Conservation (phyloP, 2,888 invertebrate genomes). For the Cremastobaeus sp. region DNA sequence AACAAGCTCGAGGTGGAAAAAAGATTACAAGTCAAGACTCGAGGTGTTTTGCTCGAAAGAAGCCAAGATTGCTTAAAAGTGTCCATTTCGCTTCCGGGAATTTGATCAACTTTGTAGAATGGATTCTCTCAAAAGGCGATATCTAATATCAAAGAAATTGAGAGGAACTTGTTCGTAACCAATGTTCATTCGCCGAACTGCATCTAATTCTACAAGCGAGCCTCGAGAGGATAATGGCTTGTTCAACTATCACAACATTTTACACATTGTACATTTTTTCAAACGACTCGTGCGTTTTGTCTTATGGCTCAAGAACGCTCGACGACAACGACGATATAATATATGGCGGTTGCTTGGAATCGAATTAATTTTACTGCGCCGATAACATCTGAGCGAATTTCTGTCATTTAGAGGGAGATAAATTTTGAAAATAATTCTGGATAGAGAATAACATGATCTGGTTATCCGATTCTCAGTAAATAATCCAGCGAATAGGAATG, state of each 20-base stretch:
- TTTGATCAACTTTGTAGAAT: slow-evolving; percentile 66
- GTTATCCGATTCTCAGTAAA: slow-evolving; percentile 57
- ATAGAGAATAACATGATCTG: slow-evolving; percentile 59
- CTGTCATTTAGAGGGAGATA: slow-evolving; percentile 35
- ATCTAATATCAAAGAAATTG: slow-evolving; percentile 50
- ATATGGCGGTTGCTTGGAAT: slow-evolving; percentile 21
- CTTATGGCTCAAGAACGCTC: no score
- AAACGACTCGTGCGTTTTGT: slow-evolving; percentile 9
- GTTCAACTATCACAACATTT: slow-evolving; percentile 26
- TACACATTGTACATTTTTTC: neutral
- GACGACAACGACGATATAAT: slow-evolving; percentile 2
- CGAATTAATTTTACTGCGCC: slow-evolving; percentile 40
- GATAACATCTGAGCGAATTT: slow-evolving; percentile 50
- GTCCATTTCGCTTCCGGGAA: slow-evolving; percentile 71
- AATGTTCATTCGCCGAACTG: slow-evolving; percentile 3
- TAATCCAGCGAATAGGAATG: slow-evolving; percentile 54
- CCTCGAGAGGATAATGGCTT: neutral
- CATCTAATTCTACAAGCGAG: slow-evolving; percentile 22
- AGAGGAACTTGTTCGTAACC: slow-evolving; percentile 31
- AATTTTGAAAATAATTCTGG: slow-evolving; percentile 49
- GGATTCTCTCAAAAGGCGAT: slow-evolving; percentile 44
- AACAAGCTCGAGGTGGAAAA: no score
- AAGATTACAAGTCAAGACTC: no score
- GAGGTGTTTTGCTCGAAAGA: neutral
- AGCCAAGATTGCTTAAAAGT: slow-evolving; percentile 29